Evolutionary conservation across 2,888 invertebrate genomes (phyloP).

Genomic region (Epinotia bilunana): DNA sequence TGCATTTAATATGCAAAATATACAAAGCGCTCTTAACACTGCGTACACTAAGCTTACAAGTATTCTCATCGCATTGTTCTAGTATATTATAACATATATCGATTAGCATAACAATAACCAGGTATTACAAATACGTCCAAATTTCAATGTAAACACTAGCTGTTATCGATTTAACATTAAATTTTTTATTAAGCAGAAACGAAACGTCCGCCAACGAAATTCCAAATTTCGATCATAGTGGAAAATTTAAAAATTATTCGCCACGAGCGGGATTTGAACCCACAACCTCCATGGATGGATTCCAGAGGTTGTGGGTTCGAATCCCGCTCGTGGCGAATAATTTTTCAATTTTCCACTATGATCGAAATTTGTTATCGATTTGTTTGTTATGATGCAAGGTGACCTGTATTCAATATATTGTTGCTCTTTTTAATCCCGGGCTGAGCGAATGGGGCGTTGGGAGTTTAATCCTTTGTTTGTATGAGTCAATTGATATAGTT

Average conservation of each 20-base stretch:
- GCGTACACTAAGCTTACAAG: slow-evolving; percentile 7
- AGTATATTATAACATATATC: not conserved
- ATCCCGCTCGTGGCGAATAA: no score
- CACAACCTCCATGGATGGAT: no score
- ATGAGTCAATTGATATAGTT: not conserved
- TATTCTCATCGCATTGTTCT: slow-evolving; percentile 18
- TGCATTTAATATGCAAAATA: no score
- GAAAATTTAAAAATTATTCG: no score
- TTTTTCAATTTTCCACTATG: no score
- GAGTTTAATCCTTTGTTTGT: not conserved
- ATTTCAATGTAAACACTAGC: slow-evolving; percentile 35
- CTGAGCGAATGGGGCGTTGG: not conserved
- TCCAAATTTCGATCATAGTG: no score
- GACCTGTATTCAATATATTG: slow-evolving; percentile 24
- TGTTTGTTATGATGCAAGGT: slow-evolving; percentile 28
- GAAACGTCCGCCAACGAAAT: no score
- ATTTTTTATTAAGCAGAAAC: no score
- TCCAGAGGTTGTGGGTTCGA: no score
- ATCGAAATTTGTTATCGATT: slow-evolving; percentile 40
- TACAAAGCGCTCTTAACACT: not conserved
- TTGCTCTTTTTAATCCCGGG: slow-evolving; percentile 3
- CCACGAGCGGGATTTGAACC: no score
- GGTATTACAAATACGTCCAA: slow-evolving; percentile 37
- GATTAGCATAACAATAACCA: slow-evolving; percentile 39
- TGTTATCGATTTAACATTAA: slow-evolving; percentile 38